Conservation (phyloP, 2,888 invertebrate genomes). For the Rhingia campestris region DNA sequence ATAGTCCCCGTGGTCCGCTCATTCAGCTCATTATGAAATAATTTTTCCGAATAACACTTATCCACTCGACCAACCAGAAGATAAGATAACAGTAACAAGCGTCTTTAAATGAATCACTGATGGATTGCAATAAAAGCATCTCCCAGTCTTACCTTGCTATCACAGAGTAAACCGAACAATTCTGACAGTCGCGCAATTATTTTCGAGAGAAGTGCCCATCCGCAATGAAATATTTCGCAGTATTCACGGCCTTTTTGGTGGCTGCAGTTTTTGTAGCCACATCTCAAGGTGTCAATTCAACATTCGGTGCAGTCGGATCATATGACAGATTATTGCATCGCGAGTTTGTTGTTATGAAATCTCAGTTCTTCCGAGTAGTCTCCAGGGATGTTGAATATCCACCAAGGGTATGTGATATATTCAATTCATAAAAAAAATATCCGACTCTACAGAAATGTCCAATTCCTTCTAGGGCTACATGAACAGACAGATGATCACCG, state of each 20-base stretch:
- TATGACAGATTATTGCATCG: slow-evolving; percentile 72
- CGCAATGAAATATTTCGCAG: slow-evolving; percentile 44
- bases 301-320: slow-evolving; percentile 71
- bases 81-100: slow-evolving; percentile 43
- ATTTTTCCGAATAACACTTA: neutral
- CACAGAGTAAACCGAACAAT: neutral
- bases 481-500: slow-evolving; percentile 18
- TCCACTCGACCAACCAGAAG: neutral
- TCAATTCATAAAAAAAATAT: neutral
- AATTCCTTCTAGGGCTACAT: slow-evolving; percentile 23
- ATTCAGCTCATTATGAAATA: no score
- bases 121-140: slow-evolving; percentile 21
- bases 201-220: neutral
- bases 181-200: slow-evolving; percentile 16
- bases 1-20: no score
- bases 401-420: slow-evolving; percentile 62
- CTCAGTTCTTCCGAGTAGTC: slow-evolving; percentile 60
- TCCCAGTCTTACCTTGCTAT: neutral
- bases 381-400: slow-evolving; percentile 73
- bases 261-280: slow-evolving; percentile 49
- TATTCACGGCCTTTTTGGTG: slow-evolving; percentile 51
- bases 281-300: slow-evolving; percentile 71
- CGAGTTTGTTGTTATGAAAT: slow-evolving; percentile 51
- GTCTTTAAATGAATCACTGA: slow-evolving; percentile 19
- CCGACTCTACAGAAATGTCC: neutral